Evolutionary conservation across 1,140 invertebrate genomes (phyloP), one percentile per base, ranked within the genome.

Genomic region (Drosophila kohkoa): DNA sequence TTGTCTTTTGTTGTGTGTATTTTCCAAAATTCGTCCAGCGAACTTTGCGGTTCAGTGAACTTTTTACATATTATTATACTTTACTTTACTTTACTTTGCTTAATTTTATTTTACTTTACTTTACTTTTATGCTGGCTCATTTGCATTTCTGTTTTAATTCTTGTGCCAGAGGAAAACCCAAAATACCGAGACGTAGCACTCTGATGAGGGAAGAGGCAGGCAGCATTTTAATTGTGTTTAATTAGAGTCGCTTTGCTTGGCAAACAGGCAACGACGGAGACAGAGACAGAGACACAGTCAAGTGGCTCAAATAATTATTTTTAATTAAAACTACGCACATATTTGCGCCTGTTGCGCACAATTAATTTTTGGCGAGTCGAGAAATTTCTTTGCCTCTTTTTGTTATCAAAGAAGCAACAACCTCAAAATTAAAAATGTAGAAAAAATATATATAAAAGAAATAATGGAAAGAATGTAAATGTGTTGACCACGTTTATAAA

Each of bases 181-280:
- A 43, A 43, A 43, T 5, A 43, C 41, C 41, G 8, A 28, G 30
- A 38, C 15, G 48, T 8, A 49, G 16, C 32, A 51, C 20, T 52
- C n/a, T 6, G 25, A 25, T 7, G 51, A 13, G 35, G 10, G 15
- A 59, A 38, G 32, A 59, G 38, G 46, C 43, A 73, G 48, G 48
- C 64, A 72, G 45, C 25, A 76, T 82, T 86, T 86, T 82, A 82
- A 86, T 86, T 77, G 83, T 74, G 79, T 88, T 87, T 87, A 87
- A 87, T 88, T 82, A 86, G 79, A 77, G 72, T 79, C 62, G 71
- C 73, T 76, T 71, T 76, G 55, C 74, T 76, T 75, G 45, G 35
- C 71, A 68, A 59, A 62, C 48, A 54, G 52, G 7, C 7, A 5
- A 30, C 5, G 25, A 13, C 5, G 4, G 28, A 28, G 49, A n/a